A percentile compares a stretch with the other conserved stretches of the same genome.
These are phyloP conservation scores for Zootoca vivipara DNA, from an alignment of 2,113 vertebrate species.

Conservation along the genomic window DNA sequence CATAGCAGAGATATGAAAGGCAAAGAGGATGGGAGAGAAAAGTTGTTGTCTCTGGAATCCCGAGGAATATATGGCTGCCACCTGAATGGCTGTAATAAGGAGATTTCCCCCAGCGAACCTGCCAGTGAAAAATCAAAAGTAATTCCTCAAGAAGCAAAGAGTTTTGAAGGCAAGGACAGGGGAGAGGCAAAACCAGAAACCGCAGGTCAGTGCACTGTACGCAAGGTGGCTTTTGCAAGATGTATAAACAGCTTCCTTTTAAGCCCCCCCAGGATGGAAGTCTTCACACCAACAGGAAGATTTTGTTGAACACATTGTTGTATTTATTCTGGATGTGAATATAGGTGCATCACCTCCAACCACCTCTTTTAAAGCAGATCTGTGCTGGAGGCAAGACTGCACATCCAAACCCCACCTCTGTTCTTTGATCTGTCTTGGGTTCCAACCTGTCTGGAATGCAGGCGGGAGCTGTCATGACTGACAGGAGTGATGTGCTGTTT, in stretches of 20 bases:
- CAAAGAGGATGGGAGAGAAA: slow-evolving; percentile 64
- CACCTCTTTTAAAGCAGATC: not conserved
- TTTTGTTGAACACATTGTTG: not conserved
- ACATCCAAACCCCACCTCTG: not conserved
- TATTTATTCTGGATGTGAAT: not conserved
- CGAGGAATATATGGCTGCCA: slow-evolving; percentile 53
- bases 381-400: not conserved
- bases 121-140: slow-evolving; percentile 60
- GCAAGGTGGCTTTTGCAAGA: not conserved
- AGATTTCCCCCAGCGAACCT: slow-evolving; percentile 57
- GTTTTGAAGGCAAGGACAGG: slow-evolving; percentile 42
- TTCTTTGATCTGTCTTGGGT: not conserved
- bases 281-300: too few species aligned
- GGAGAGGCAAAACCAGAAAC: slow-evolving; percentile 32
- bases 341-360: not conserved
- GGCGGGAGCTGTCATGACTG: not conserved
- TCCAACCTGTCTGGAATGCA: not conserved
- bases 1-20: slow-evolving; percentile 74
- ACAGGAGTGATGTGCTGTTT: not conserved
- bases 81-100: slow-evolving; percentile 62
- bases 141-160: slow-evolving; percentile 57
- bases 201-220: slow-evolving; percentile 68
- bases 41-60: slow-evolving; percentile 45
- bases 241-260: not conserved
- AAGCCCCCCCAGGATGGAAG: too few species aligned